A percentile compares a stretch with the other conserved stretches of the same genome.
phyloP scores from a whole-genome alignment of 2,888 invertebrate genomes.

The Chorisops tibialis region DNA sequence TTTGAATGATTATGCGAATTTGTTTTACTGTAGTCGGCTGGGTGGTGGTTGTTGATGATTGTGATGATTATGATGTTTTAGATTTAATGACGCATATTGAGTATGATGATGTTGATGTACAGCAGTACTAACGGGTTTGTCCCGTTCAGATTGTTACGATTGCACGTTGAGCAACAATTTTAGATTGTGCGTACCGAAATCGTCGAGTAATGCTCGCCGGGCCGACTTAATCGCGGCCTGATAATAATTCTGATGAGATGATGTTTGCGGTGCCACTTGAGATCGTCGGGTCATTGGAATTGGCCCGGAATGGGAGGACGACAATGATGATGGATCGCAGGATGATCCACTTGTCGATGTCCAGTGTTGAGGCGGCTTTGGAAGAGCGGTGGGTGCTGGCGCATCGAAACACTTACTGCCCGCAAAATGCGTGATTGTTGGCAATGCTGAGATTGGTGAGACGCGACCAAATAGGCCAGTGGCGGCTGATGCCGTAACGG shows the following conservation, averaged over 20 bases:
- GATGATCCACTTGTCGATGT: slow-evolving; percentile 45
- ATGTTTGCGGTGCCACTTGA: neutral
- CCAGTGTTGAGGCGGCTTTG: slow-evolving; percentile 80
- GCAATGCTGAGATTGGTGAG: slow-evolving; percentile 20
- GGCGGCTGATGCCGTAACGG: neutral
- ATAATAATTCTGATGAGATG: slow-evolving; percentile 32
- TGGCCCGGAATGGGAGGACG: neutral
- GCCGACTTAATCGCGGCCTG: slow-evolving; percentile 39
- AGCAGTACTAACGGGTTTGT: too few species aligned
- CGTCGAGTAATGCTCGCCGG: slow-evolving; percentile 49
- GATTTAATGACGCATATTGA: too few species aligned
- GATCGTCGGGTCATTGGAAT: neutral
- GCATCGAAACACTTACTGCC: slow-evolving; percentile 81
- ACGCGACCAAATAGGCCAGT: slow-evolving; percentile 10
- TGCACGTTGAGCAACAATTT: slow-evolving; percentile 64
- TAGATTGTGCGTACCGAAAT: slow-evolving; percentile 58
- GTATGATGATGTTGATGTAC: too few species aligned
- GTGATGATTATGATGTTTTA: slow-evolving; percentile 11
- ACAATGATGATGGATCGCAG: slow-evolving; percentile 39
- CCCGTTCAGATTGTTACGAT: slow-evolving; percentile 45
- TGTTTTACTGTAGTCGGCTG: slow-evolving; percentile 22
- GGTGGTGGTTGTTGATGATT: slow-evolving; percentile 27
- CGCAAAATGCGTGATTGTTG: slow-evolving; percentile 55
- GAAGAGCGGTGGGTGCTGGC: slow-evolving; percentile 72
- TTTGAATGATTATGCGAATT: too few species aligned